Base-by-base conservation (phyloP, 1,140 invertebrate species). In the Helicoverpa armigera region DNA sequence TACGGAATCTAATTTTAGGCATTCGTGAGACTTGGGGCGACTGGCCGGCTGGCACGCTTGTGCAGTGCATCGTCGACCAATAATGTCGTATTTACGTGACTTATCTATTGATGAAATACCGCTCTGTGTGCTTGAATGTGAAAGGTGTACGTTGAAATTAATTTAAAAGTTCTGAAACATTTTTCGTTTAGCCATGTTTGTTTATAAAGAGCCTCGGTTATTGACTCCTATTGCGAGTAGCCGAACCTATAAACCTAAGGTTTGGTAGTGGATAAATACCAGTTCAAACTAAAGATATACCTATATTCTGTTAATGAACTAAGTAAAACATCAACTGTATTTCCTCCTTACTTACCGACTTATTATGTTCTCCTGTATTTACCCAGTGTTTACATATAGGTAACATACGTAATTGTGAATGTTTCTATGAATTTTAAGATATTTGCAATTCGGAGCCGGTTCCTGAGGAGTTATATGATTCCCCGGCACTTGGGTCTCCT, bases 1-100 rank as follows among this genome's bases (percentile, higher is more conserved):
- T 89, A 83, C 90, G 88, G 92, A 89, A 91, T 92, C 92, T 94
- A 94, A 91, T 87, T 91, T 86, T 94, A 94, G 90, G 74, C 82
- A 73, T 79, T 84, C 80, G 84, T 83, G 81, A 79, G 75, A 86
- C 83, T 83, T 79, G 84, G 83, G 84, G 82, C 69, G 87, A 79
- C 81, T 79, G 80, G 85, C 82, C 85, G 83, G 78, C 80, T 79
- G 79, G 48, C 67, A 53, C 67, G 73, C 67, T 63, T 79, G 80
- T 18, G 79, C 35, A 61, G 65, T 78, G 63, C 53, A 35, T 50
- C 73, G 58, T 56, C 79, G 14, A 70, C 31, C 67, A 85, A 73
- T 53, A 43, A 94, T 94, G 92, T 89, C 93, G 69, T 92, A 93
- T 89, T 85, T 93, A 74, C 86, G 83, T 67, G 91, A 93, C 69